Base-by-base conservation (phyloP, 2,113 vertebrate species). In the Myodes glareolus region DNA sequence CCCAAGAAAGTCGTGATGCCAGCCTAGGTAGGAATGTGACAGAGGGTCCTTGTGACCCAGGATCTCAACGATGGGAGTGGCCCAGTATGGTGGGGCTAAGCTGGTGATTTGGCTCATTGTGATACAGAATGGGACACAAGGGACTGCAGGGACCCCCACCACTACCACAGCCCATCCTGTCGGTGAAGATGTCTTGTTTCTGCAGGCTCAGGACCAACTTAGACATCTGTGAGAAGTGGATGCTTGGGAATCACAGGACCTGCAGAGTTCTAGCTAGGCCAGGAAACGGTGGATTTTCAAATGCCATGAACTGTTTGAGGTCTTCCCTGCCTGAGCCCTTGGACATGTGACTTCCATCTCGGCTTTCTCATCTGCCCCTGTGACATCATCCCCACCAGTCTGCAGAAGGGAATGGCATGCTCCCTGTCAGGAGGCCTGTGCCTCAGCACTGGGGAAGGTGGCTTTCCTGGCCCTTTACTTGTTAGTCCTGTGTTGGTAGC, bases 261-360 rank as follows among this genome's bases (percentile, higher is more conserved):
- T 88, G 75, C 12, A 3, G 29, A n/a, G 39, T 84, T 77, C 82
- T 33, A 67, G 17, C 58, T 68, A 70, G 94, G 67, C 6, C 13
- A 45, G 39, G 67, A 52, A 88, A 82, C 36, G 27, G 17, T 80
- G 16, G 9, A 7, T 75, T 95, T 92, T 96, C 39, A 86, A 80
- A 86, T 85, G 52, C 55, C 39, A 25, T 14, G 21, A 5, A 1
- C 27, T 1, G 31, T n/a, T 17, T 68, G 58, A 67, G 31, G 67
- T 77, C 82, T 67, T 68, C 42, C 42, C 55, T 45, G 87, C 68
- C n/a, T 81, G 23, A 21, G 36, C 47, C 9, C 45, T 76, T 19
- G 72, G 47, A 6, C 17, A 33, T 91, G 76, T 92, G 75, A 55
- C 29, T 85, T 27, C 75, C 3, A 27, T n/a, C 39, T 88, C 33